Base-by-base conservation (phyloP, 2,113 vertebrate species). In the Ginglymostoma cirratum region DNA sequence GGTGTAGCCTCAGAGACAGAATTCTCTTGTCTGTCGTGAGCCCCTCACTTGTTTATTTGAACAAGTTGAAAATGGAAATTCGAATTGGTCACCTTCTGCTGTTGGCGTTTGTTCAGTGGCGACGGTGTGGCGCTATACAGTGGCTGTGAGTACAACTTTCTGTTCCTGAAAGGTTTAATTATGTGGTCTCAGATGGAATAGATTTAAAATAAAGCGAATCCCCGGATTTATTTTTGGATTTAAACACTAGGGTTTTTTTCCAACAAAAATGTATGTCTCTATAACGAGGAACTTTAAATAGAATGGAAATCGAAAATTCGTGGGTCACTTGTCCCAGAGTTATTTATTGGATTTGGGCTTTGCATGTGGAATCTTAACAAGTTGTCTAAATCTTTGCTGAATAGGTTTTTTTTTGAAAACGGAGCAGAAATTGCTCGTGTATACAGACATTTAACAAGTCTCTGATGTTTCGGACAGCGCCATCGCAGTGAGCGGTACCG, bases 131-230 rank as follows among this genome's bases (percentile, higher is more conserved):
- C 86, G 97, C 97, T 80, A 97, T 98, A 78, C 97, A 97, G 83
- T 98, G 98, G 98, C 97, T 98, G 98, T 98, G 96, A 98, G 98
- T 97, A 85, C 38, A 42, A 34, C 24, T 48, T 34, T 95, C 48
- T 76, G 48, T 48, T 38, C 23, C 76, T 78, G 34, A 34, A 61
- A 23, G 80, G 2, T 83, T 42, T 42, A 83, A 70, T 70, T 70
- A 27, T 72, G 55, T 61, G 55, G 55, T 61, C 55, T 61, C 7
- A 61, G 55, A 34, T 34, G 17, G 12, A 42, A 65, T 65, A 14
- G 10, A 66, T 93, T 67, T 42, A 69, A 94, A 24, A 21, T 0
- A 7, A 70, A 42, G 45, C 21, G 23, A 12, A 48, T 48, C 48
- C 48, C 48, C 48, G 48, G 3, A 48, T 48, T 48, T 48, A 48